Evolutionary conservation across 2,888 invertebrate genomes (phyloP).

Genomic region (Subacronicta megacephala): DNA sequence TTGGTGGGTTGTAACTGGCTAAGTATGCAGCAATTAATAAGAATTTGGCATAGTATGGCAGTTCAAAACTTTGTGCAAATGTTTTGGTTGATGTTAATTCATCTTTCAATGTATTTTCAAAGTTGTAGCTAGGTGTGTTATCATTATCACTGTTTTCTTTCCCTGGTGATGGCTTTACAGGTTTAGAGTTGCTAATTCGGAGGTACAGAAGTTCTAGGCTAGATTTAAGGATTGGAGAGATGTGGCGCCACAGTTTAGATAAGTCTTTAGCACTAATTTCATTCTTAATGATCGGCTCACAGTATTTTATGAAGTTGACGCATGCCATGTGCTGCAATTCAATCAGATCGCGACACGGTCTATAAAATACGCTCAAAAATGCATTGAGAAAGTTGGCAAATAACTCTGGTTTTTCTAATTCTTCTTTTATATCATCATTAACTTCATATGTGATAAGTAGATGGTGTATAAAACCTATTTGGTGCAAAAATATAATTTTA

Average conservation of each 20-base stretch:
- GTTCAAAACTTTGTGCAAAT: constrained; percentile 92
- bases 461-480: constrained; percentile 74
- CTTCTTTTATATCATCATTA: constrained; percentile 66
- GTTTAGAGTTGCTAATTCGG: constrained; percentile 85
- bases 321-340: constrained; percentile 95
- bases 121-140: constrained; percentile 61
- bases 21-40: constrained; percentile 96
- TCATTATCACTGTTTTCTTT: constrained; percentile 74
- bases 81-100: constrained; percentile 86
- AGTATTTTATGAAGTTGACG: constrained; percentile 93
- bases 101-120: constrained; percentile 80
- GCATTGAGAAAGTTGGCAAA: constrained; percentile 95
- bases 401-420: constrained; percentile 87
- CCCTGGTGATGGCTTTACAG: constrained; percentile 67
- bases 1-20: constrained; percentile 97
- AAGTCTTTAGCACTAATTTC: constrained; percentile 91
- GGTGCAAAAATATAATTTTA: constrained; percentile 81
- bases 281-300: constrained; percentile 93
- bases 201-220: constrained; percentile 94
- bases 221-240: constrained; percentile 93
- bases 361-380: constrained; percentile 95
- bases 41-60: constrained; percentile 97
- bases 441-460: constrained; percentile 70
- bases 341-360: constrained; percentile 95
- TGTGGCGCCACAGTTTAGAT: constrained; percentile 94